Conservation (phyloP, 1,140 invertebrate genomes). For the Drosophila biarmipes region DNA sequence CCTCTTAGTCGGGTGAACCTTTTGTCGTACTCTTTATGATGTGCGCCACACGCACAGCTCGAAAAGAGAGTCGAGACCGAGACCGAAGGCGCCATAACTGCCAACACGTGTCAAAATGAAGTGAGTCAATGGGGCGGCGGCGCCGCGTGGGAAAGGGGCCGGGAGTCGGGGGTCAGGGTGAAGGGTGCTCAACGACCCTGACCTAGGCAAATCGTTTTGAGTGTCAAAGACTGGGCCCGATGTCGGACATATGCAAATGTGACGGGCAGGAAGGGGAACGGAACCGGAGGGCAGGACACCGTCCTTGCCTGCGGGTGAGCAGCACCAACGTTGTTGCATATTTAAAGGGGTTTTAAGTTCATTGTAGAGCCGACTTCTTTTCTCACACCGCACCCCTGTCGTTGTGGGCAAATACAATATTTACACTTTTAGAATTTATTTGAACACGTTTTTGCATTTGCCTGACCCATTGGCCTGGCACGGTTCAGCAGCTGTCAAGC, state of each 20-base stretch:
- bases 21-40: slow-evolving; percentile 61
- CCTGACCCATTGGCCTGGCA: slow-evolving; percentile 27
- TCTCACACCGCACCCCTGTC: not conserved
- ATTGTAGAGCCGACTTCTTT: slow-evolving; percentile 14
- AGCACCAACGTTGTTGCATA: slow-evolving; percentile 57
- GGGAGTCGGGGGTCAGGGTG: not conserved
- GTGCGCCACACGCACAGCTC: slow-evolving; percentile 48
- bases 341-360: slow-evolving; percentile 62
- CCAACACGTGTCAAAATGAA: slow-evolving; percentile 76
- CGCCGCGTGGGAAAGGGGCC: slow-evolving; percentile 1
- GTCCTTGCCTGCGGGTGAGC: slow-evolving; percentile 44
- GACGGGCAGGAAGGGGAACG: slow-evolving; percentile 2
- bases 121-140: slow-evolving; percentile 33
- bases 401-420: slow-evolving; percentile 61
- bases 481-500: slow-evolving; percentile 64
- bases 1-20: slow-evolving; percentile 1
- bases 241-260: slow-evolving; percentile 76
- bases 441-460: slow-evolving; percentile 65
- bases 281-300: slow-evolving; percentile 10
- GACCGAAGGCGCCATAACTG: slow-evolving; percentile 72
- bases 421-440: slow-evolving; percentile 74
- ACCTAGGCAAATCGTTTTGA: slow-evolving; percentile 77
- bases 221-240: slow-evolving; percentile 73
- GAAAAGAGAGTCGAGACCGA: slow-evolving; percentile 31
- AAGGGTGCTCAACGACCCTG: slow-evolving; percentile 57